phyloP scores from a whole-genome alignment of 2,113 vertebrate genomes.

The Erythrocercus mccallii region DNA sequence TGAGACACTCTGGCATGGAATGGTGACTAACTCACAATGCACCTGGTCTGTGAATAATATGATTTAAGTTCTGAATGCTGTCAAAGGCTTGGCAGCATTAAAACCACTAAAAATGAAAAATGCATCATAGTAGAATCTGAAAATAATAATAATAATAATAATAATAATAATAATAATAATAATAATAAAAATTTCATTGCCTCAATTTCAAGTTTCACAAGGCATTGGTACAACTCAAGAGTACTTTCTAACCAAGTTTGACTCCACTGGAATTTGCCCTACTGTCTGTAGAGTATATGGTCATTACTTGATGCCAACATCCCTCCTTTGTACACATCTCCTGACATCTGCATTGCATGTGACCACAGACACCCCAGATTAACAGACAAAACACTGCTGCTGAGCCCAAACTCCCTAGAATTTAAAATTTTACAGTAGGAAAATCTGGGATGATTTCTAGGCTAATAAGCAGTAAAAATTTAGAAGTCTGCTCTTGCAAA shows the following conservation, averaged over 20 bases:
- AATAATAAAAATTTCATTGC: constrained; percentile 17
- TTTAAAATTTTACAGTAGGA: not conserved
- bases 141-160: too few relatives aligned
- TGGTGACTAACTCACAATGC: not conserved
- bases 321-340: not conserved
- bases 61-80: constrained; percentile 9
- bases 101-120: constrained; percentile 60
- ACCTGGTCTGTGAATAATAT: constrained; percentile 13
- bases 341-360: not conserved
- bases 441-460: not conserved
- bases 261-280: not conserved
- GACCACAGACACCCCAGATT: not conserved
- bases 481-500: not conserved
- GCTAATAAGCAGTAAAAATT: not conserved
- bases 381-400: not conserved
- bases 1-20: not conserved
- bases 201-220: constrained; percentile 1
- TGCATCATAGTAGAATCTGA: constrained; percentile 2
- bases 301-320: not conserved
- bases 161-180: too few relatives aligned
- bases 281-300: not conserved
- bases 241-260: not conserved
- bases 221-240: not conserved
- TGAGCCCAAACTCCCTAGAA: not conserved
- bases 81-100: constrained; percentile 33